Conservation (phyloP, 2,113 vertebrate genomes). For the Psephotus haematonotus region DNA sequence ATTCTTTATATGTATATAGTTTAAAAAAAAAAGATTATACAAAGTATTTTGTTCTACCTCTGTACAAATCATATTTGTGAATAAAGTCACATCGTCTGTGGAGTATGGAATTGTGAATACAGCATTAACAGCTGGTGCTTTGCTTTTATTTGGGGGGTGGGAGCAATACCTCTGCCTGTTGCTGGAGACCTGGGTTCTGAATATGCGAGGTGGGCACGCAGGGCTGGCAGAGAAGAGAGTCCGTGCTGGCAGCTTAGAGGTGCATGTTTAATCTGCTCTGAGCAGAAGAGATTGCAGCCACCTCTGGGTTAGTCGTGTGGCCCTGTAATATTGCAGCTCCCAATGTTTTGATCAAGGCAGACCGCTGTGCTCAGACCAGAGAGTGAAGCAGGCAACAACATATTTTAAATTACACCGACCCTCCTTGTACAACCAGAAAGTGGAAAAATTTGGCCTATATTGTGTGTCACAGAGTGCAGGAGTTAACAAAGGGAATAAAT, state of each 20-base stretch:
- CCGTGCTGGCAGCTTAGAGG: neutral
- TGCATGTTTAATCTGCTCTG: neutral
- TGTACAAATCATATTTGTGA: slow-evolving; percentile 79
- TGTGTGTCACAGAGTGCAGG: neutral
- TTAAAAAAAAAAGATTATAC: slow-evolving; percentile 49
- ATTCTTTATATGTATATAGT: slow-evolving; percentile 74
- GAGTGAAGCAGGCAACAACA: neutral
- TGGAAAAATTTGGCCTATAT: neutral
- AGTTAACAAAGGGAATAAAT: neutral
- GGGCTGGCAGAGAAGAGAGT: neutral
- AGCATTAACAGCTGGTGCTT: slow-evolving; percentile 51
- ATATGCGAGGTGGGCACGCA: accelerated
- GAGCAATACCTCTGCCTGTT: accelerated
- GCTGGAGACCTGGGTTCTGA: neutral
- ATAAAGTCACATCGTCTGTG: slow-evolving; percentile 83
- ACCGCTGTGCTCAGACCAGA: neutral
- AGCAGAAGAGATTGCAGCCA: neutral
- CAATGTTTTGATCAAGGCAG: neutral
- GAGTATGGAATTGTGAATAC: slow-evolving; percentile 65
- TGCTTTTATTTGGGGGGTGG: slow-evolving; percentile 20
- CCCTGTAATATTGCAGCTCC: neutral
- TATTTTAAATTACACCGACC: neutral
- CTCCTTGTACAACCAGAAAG: neutral
- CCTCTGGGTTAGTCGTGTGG: neutral
- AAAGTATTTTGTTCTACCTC: slow-evolving; percentile 85